Evolutionary conservation across 1,140 invertebrate genomes (phyloP).

Genomic region (Pseudoatta argentina): DNA sequence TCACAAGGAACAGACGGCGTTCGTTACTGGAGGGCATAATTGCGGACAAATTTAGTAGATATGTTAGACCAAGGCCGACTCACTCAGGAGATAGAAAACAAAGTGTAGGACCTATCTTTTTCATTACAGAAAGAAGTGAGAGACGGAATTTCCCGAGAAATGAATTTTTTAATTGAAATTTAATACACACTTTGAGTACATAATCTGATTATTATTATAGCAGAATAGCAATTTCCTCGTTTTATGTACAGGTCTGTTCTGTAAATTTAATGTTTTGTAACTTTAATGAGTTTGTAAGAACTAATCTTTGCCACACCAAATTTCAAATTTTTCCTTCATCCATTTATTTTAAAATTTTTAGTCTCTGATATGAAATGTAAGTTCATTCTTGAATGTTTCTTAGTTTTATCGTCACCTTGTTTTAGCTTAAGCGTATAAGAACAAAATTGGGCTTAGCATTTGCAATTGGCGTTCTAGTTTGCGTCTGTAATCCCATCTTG

Average conservation of each 20-base stretch:
- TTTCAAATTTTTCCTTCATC: background rate
- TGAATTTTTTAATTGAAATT: conserved; percentile 7
- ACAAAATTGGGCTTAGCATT: conserved; percentile 33
- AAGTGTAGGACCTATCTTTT: background rate
- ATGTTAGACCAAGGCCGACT: background rate
- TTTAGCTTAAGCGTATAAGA: conserved; percentile 18
- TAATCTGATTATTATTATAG: background rate
- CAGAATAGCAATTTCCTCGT: background rate
- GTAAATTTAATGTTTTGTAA: conserved; percentile 11
- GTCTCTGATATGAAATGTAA: background rate
- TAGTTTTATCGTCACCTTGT: background rate
- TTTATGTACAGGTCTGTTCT: background rate
- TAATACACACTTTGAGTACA: conserved; percentile 21
- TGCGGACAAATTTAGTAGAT: conserved; percentile 2
- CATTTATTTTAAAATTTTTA: background rate
- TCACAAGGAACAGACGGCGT: conserved; percentile 54
- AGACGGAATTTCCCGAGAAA: background rate
- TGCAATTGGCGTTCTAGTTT: conserved; percentile 34
- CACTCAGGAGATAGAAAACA: background rate
- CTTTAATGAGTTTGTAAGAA: conserved; percentile 13
- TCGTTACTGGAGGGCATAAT: conserved; percentile 22
- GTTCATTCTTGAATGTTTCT: conserved; percentile 1
- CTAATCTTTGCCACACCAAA: background rate
- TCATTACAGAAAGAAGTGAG: background rate
- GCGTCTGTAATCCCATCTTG: conserved; percentile 13